These are phyloP conservation scores for Cheilosia pagana DNA, from an alignment of 2,888 invertebrate genomes.

Conservation along the genomic window DNA sequence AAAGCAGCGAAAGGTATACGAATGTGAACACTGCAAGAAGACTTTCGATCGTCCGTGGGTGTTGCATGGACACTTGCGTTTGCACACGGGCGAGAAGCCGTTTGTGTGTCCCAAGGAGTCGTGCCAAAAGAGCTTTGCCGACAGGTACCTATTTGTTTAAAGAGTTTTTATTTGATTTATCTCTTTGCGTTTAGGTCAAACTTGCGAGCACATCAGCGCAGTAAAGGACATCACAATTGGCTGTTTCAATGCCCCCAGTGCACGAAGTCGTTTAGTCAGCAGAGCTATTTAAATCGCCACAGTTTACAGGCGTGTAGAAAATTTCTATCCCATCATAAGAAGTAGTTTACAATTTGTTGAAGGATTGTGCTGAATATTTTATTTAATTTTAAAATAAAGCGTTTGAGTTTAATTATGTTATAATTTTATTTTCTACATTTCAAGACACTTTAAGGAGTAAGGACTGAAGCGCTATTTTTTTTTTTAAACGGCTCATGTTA, in stretches of 20 bases:
- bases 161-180: slow-evolving; percentile 3
- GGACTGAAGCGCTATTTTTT: too few relatives aligned
- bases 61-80: slow-evolving; percentile 87
- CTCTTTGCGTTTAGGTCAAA: slow-evolving; percentile 85
- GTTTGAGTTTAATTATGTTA: not conserved
- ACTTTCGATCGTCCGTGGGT: slow-evolving; percentile 89
- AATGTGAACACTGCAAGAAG: slow-evolving; percentile 85
- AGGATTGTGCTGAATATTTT: not conserved
- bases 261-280: slow-evolving; percentile 88
- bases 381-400: not conserved
- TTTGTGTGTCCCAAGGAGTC: slow-evolving; percentile 86
- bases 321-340: slow-evolving; percentile 80
- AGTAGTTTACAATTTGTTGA: slow-evolving; percentile 34
- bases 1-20: slow-evolving; percentile 77
- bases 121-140: slow-evolving; percentile 88
- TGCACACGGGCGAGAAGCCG: slow-evolving; percentile 89
- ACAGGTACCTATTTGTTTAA: slow-evolving; percentile 84
- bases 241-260: slow-evolving; percentile 87
- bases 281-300: slow-evolving; percentile 87
- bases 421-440: too few relatives aligned
- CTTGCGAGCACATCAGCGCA: slow-evolving; percentile 89
- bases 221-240: slow-evolving; percentile 89
- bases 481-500: too few relatives aligned
- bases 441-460: too few relatives aligned
- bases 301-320: slow-evolving; percentile 87